Evolutionary conservation across 2,113 vertebrate genomes (phyloP), one percentile per base, ranked within the genome.

Genomic region (Maccullochella peelii): DNA sequence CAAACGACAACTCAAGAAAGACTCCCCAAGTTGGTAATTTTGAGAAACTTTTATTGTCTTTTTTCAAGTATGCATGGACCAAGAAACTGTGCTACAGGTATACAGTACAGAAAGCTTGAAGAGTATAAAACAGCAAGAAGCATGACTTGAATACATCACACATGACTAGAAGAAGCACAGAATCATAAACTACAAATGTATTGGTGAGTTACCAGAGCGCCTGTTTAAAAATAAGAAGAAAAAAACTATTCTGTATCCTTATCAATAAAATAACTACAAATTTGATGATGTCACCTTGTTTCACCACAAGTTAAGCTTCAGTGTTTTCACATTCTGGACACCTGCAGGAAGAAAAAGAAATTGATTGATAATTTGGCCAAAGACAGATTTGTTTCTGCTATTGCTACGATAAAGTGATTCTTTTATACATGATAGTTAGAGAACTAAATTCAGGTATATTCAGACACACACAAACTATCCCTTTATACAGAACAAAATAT

Each of bases 121-220:
- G 63, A 70, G 72, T 93, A 94, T 76, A 94, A 94, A 94, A 94
- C 82, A 73, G 69, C 65, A 78, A 83, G n/a, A 86, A 74, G 33
- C 49, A 57, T 73, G 63, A 40, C 38, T 33, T 49, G 33, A 52
- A 38, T 27, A 74, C 21, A 52, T 27, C 8, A 77, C 23, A 79
- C 72, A 62, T 54, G 36, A 77, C n/a, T 30, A 77, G 47, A 85
- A 62, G 4, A 54, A 74, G 33, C 49, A 78, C 68, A 76, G 27
- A 68, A 73, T 49, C 57, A 36, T 52, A 23, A 89, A 78, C 69
- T 83, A 90, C 61, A 82, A 58, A 68, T 75, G 44, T 8, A 71
- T 57, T 25, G 15, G 42, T 61, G 38, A 52, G 59, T 58, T 76
- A 58, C 42, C 59, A 67, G 70, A 74, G 58, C 58, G 57, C 30